Evolutionary conservation across 2,888 invertebrate genomes (phyloP), one percentile per base, ranked within the genome.

Genomic region (Bombylius discolor): DNA sequence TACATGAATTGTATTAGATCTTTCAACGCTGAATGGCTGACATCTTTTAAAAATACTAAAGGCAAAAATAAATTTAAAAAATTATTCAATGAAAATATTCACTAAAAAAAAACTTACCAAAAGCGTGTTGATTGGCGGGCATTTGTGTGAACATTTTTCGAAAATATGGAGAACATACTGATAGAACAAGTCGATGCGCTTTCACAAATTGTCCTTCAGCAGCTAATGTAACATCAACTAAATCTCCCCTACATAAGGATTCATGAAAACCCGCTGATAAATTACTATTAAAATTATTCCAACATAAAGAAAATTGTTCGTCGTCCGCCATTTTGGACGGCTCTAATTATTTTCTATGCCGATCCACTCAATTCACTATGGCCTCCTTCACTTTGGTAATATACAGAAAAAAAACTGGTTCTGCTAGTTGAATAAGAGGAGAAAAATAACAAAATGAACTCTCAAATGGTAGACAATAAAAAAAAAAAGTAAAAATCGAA

Each of bases 281-380:
- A 68, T 84, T 84, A 62, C 81, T 81, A 76, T 83, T 83, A 77
- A 84, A 84, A 77, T 84, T 84, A 77, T 84, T 84, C 84, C 84
- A 84, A 77, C 83, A 83, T 76, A 84, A 75, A 72, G 84, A 84
- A 76, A 82, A 83, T 71, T 82, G 82, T 77, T 83, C 82, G 78
- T 82, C 82, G 77, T 82, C 81, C 81, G 81, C 82, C 82, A 82
- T 82, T 74, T 77, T 81, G 80, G 45, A 14, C 8, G n/a, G 14
- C 45, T 45, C n/a, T 39, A 39, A 7, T 23, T 23, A 23, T 23
- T 23, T 23, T 23, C 23, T 23, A 23, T 23, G 23, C 52, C n/a
- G 32, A 52, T 31, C 4, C 34, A 12, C n/a, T 44, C 23, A 23
- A 23, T 23, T 23, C 23, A 23, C 23, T 23, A 23, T 23, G 23